Base-by-base conservation (phyloP, 2,888 invertebrate species). In the Pseudococcus viburni region DNA sequence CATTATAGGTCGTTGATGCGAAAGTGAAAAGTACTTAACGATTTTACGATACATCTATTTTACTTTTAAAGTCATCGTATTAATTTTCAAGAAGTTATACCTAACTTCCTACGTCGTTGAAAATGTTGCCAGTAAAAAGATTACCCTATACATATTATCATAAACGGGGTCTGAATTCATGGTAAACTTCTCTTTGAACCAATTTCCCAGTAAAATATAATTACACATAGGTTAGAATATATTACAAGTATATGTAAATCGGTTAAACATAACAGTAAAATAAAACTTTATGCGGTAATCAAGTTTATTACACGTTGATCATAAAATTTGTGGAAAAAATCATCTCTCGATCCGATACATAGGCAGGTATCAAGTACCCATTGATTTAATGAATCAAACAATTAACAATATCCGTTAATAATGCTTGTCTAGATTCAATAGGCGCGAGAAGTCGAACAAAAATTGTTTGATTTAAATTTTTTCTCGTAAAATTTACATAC, bases 61-160 rank as follows among this genome's bases (percentile, higher is more conserved):
- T 64, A 64, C 64, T 64, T 64, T 64, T 64, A 64, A 64, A 64
- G 64, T 64, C 64, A 64, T 64, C 64, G 64, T 64, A 64, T 64
- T 64, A 64, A 64, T 64, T 64, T 64, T 64, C 64, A 64, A 64
- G 64, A 64, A 64, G 64, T 64, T 64, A 64, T 64, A 64, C 64
- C 22, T 22, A 64, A 64, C 64, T 64, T 64, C 64, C 64, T 64
- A 64, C 64, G 64, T 59, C 64, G 64, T 64, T 64, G 64, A 64
- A 64, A 64, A 64, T 64, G 64, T 64, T 64, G 64, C 22, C 12
- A 64, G 64, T 64, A 22, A 64, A 64, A 64, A 64, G 64, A 64
- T 64, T 64, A 64, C 64, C 22, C 64, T 64, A 19, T 64, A 64
- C 64, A 64, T 64, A 64, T 64, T 64, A 64, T 64, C 64, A 64